A percentile compares a stretch with the other conserved stretches of the same genome.
These are phyloP conservation scores for Orthosia incerta DNA, from an alignment of 2,888 invertebrate genomes.

Conservation along the genomic window DNA sequence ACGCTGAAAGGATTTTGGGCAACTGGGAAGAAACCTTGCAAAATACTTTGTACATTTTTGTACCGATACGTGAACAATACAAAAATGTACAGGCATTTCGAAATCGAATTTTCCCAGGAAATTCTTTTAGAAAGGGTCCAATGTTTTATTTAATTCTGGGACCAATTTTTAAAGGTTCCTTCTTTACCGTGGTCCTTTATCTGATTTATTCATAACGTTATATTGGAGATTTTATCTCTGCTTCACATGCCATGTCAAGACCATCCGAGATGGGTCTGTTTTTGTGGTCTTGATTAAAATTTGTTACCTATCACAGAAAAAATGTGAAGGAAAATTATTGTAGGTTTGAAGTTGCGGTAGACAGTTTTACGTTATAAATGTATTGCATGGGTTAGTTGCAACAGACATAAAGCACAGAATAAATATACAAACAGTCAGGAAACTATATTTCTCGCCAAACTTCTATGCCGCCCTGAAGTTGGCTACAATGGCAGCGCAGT, in stretches of 20 bases:
- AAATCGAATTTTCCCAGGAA: conserved; percentile 31
- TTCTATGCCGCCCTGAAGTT: too few species aligned
- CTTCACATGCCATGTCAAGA: conserved; percentile 28
- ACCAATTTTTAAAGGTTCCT: conserved; percentile 29
- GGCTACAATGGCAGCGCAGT: too few species aligned
- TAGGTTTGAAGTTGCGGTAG: not conserved
- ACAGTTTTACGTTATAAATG: conserved; percentile 16
- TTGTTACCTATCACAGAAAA: conserved; percentile 44
- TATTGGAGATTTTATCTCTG: conserved; percentile 45
- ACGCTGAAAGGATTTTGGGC: conserved; percentile 27
- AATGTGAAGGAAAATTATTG: conserved; percentile 15
- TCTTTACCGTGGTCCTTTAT: conserved; percentile 32
- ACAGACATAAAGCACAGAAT: too few species aligned
- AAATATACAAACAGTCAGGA: too few species aligned
- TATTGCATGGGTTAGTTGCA: not conserved
- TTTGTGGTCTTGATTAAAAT: conserved; percentile 33
- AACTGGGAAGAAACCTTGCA: conserved; percentile 13
- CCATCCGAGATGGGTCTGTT: conserved; percentile 31
- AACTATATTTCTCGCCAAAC: too few species aligned
- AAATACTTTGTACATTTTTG: conserved; percentile 13
- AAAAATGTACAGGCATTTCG: conserved; percentile 32
- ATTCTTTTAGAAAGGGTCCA: conserved; percentile 45
- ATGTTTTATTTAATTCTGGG: conserved; percentile 38
- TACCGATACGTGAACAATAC: conserved; percentile 34
- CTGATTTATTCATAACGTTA: conserved; percentile 64